Evolutionary conservation across 2,113 vertebrate species (phyloP), one percentile per base, ranked within the genome.

Genomic region (Xenopus laevis): DNA sequence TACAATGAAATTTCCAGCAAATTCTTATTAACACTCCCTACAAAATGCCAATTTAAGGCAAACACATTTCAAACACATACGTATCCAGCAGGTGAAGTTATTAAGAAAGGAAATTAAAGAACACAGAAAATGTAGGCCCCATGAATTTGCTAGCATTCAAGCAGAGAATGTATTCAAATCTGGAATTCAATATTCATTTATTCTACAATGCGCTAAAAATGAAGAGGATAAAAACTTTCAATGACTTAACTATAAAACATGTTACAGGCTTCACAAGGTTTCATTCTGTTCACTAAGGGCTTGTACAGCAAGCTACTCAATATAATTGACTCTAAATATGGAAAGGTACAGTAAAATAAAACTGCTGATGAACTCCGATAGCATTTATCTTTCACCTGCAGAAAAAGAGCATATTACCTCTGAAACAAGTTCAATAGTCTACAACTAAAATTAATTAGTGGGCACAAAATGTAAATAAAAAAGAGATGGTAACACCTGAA

Each of bases 291-390:
- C 10, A 6, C 59, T 45, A 55, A 10, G 52, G 3, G 20, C 57
- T 33, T 72, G 20, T n/a, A 1, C 53, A n/a, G 15, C 27, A 30
- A 17, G 64, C 77, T 53, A 11, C 16, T 7, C 20, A 50, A 40
- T 67, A 8, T 8, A 52, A 30, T 45, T 72, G 63, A 68, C 40
- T 75, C 77, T 91, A 55, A 69, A 45, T 47, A 71, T 72, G 21
- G 55, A 46, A 74, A 65, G 79, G n/a, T 40, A 40, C 33, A 40
- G 73, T 50, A 23, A 27, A 68, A 69, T 53, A 17, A 27, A 70
- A 65, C 18, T 60, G 74, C 66, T 78, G 71, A 65, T 45, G 18
- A 57, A 17, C 3, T 11, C 13, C 9, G 53, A 17, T 55, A 71
- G 33, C 46, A 78, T 77, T 74, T 40, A 40, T 40, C 33, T 40